Conservation (phyloP, 2,888 invertebrate species). For the Peribatodes rhomboidaria region DNA sequence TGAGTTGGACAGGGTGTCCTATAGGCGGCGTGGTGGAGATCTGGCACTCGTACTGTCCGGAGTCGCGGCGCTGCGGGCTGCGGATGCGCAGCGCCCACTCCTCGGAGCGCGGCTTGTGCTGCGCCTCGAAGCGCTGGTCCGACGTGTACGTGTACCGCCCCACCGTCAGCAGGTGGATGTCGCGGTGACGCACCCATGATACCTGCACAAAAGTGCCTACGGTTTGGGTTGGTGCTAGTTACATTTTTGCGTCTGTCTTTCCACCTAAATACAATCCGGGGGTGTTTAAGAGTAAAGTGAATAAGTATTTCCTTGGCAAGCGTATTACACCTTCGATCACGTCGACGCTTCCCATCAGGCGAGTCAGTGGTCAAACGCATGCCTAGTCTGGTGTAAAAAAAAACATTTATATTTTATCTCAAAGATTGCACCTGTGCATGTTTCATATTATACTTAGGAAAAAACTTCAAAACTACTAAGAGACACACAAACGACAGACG, state of each 20-base stretch:
- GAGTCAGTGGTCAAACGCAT: too few relatives aligned
- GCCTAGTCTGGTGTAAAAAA: too few relatives aligned
- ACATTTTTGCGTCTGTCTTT: not conserved
- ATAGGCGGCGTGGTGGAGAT: slow-evolving; percentile 96
- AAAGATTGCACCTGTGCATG: too few relatives aligned
- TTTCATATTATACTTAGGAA: too few relatives aligned
- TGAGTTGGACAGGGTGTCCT: slow-evolving; percentile 93
- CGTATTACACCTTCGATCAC: too few relatives aligned
- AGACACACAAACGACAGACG: too few relatives aligned
- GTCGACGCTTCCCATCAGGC: too few relatives aligned
- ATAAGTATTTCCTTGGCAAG: too few relatives aligned
- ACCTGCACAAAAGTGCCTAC: slow-evolving; percentile 86
- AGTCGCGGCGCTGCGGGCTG: slow-evolving; percentile 92
- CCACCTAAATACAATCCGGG: too few relatives aligned
- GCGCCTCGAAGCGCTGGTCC: slow-evolving; percentile 93
- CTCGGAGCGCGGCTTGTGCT: slow-evolving; percentile 94
- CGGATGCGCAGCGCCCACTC: slow-evolving; percentile 92
- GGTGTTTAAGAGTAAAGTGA: too few relatives aligned
- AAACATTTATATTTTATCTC: too few relatives aligned
- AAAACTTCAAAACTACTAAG: not conserved
- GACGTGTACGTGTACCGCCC: slow-evolving; percentile 95
- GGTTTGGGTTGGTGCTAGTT: too few relatives aligned
- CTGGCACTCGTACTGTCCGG: slow-evolving; percentile 96
- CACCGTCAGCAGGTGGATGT: slow-evolving; percentile 95
- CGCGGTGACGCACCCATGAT: slow-evolving; percentile 96